These are phyloP conservation scores for Cantharis lateralis DNA, from an alignment of 2,888 invertebrate species.

Conservation along the genomic window DNA sequence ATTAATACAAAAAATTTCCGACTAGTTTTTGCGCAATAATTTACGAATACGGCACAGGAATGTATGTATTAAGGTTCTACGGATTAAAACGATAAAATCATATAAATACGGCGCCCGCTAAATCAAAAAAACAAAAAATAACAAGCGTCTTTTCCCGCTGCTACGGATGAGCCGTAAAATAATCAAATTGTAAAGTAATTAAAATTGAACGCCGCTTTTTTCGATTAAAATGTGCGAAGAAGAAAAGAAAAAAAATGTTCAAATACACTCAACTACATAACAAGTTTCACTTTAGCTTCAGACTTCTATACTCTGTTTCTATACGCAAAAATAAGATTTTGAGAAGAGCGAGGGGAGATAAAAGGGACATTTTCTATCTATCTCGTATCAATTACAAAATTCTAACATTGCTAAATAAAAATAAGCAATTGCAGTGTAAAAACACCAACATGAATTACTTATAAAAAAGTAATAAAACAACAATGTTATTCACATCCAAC, in stretches of 20 bases:
- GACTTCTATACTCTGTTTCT: conserved; percentile 45
- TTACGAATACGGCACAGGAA: conserved; percentile 51
- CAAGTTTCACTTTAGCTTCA: conserved; percentile 54
- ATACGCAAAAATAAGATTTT: conserved; percentile 38
- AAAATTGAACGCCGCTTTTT: neutral
- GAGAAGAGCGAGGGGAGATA: neutral
- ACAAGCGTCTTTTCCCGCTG: neutral
- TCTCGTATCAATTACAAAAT: neutral
- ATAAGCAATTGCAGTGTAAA: conserved; percentile 7
- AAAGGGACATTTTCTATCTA: neutral
- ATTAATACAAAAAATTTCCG: neutral
- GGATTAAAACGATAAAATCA: neutral
- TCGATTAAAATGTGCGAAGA: neutral
- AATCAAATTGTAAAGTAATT: neutral
- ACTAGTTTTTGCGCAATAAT: neutral
- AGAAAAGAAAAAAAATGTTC: conserved; percentile 34
- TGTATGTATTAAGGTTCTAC: conserved; percentile 41
- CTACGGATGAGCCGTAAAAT: neutral
- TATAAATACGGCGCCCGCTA: neutral
- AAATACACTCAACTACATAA: conserved; percentile 47
- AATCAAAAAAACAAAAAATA: neutral
- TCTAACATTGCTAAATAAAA: neutral
- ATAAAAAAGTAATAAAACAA: conserved; percentile 41
- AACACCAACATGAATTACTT: conserved; percentile 37
- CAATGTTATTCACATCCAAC: conserved; percentile 45